Evolutionary conservation across 2,797 vertebrate species (phyloP).

Genomic region (Okamejei kenojei): DNA sequence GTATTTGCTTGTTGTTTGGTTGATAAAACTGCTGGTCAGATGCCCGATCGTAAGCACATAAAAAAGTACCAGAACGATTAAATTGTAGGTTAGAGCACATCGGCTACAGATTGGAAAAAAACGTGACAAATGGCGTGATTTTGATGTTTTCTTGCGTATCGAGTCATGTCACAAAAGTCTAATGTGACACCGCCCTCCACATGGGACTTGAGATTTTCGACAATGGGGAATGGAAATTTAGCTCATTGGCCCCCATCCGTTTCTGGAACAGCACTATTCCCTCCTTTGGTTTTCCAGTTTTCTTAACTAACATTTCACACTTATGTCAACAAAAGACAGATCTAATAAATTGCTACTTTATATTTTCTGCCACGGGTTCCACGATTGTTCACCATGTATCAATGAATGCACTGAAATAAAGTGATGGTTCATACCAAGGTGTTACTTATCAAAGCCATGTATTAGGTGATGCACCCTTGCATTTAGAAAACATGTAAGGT

Average conservation of each 20-base stretch:
- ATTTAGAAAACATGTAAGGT: conserved; percentile 44
- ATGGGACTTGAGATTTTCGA: neutral
- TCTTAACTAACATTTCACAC: neutral
- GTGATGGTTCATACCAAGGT: conserved; percentile 43
- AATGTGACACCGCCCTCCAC: neutral
- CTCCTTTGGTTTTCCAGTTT: neutral
- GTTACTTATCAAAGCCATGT: conserved; percentile 49
- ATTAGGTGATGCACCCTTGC: conserved; percentile 42
- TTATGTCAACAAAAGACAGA: neutral
- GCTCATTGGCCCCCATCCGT: neutral
- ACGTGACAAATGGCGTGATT: neutral
- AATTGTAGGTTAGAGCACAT: neutral
- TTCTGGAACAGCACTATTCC: neutral
- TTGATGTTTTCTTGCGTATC: neutral
- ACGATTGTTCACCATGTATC: neutral
- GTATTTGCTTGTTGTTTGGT: neutral
- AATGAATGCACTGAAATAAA: neutral
- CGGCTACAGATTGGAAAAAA: neutral
- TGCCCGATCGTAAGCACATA: neutral
- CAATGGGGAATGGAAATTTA: neutral
- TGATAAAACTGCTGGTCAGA: neutral
- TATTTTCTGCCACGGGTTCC: neutral
- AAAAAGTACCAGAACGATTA: neutral
- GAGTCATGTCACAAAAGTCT: neutral
- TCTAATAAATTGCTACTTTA: neutral